Evolutionary conservation across 2,888 invertebrate species (phyloP), one percentile per base, ranked within the genome.

Genomic region (Caenorhabditis plicata): DNA sequence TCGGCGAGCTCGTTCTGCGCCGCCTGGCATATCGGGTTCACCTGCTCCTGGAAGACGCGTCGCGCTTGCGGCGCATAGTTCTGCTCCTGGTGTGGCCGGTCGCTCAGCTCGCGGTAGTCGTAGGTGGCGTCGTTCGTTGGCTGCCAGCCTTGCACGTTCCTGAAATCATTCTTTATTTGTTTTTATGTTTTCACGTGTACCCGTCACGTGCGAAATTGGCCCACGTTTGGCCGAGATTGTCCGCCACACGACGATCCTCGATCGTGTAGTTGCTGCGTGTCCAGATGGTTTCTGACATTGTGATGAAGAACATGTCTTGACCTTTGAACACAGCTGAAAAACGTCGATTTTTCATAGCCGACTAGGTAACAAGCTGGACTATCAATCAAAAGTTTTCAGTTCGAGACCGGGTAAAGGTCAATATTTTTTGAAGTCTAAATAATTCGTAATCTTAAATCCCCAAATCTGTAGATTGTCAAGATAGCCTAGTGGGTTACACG

Each of bases 241-340:
- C 54, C 20, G 72, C 72, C 9, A 73, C 63, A 33, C 53, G 48
- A 5, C 57, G 39, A 27, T 73, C 72, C n/a, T 57, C 54, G 5
- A 57, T 8, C 0, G 72, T 68, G 17, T 68, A 64, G 11, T 46
- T 51, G 3, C 52, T 45, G 2, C 46, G 48, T 4, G 60, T 48
- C 72, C 72, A 73, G 17, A 70, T 50, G 1, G 67, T 64, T 44
- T 70, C 68, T n/a, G 51, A 55, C 72, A 73, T 73, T 41, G 66
- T 64, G 40, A 73, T 45, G 50, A 73, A 73, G 27, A 45, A 50
- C 57, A 63, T 66, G 47, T 73, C 72, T 35, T 70, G 68, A 26
- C 72, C 72, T 38, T 64, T 64, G 54, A 53, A 58, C 1, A 73
- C 68, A 2, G 72, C 72, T 72, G 55, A 38, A 71, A 62, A 35